These are phyloP conservation scores for Magallana angulata DNA, from an alignment of 1,140 invertebrate species.

Conservation along the genomic window DNA sequence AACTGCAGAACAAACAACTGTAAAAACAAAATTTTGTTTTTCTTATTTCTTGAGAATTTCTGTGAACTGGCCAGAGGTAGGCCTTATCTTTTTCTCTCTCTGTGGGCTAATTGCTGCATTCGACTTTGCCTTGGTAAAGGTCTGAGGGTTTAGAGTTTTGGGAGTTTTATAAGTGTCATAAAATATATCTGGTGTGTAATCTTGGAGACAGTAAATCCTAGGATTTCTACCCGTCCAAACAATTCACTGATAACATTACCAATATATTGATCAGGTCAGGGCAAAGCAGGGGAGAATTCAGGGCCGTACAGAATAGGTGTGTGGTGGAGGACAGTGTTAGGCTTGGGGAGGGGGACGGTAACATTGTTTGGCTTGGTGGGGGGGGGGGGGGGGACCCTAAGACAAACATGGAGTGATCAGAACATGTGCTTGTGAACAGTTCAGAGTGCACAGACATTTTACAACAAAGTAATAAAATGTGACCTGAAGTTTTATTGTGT, in stretches of 20 bases:
- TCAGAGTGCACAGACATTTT: no score
- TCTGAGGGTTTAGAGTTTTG: constrained; percentile 18
- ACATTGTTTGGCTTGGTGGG: neutral
- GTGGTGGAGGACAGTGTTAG: neutral
- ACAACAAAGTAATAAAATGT: neutral
- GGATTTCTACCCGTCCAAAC: constrained; percentile 26
- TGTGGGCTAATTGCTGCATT: neutral
- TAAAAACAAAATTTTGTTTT: constrained; percentile 32
- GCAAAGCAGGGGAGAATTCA: neutral
- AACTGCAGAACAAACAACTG: constrained; percentile 20
- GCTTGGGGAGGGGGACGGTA: neutral
- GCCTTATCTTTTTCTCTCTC: constrained; percentile 1
- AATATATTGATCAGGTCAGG: constrained; percentile 28
- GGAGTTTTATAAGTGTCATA: constrained; percentile 36
- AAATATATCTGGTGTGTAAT: constrained; percentile 34
- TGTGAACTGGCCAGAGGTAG: constrained; percentile 14
- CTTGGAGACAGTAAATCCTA: constrained; percentile 9
- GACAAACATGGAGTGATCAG: no score
- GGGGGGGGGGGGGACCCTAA: neutral
- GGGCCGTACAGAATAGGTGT: neutral
- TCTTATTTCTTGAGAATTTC: constrained; percentile 32
- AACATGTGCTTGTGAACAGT: neutral
- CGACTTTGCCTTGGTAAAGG: neutral
- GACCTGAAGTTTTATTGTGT: neutral
- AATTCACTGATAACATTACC: constrained; percentile 34